A percentile compares a stretch with the other conserved stretches of the same genome.
Evolutionary conservation across 1,140 invertebrate species (phyloP).

Genomic region (Ladona fulva): DNA sequence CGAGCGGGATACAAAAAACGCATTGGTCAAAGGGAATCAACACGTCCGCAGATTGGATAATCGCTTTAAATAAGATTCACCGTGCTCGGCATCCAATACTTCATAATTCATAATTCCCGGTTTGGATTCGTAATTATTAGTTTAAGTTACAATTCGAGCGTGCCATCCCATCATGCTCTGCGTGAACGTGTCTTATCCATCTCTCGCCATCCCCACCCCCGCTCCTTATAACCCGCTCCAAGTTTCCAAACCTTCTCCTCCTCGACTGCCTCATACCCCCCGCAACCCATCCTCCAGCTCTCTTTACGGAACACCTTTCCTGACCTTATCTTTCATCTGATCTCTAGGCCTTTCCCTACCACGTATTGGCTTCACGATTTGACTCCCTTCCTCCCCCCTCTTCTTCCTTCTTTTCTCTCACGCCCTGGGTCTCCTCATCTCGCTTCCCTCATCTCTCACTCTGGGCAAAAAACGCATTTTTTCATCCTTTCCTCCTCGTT

Average conservation of each 20-base stretch:
- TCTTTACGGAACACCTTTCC: conserved; percentile 3
- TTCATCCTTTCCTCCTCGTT: not conserved
- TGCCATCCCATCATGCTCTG: not conserved
- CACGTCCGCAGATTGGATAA: not conserved
- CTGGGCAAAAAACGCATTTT: not conserved
- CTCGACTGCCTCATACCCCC: not conserved
- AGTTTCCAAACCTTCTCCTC: not conserved
- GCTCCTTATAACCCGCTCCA: too few species aligned
- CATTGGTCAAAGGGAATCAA: not conserved
- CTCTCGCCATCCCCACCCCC: not conserved
- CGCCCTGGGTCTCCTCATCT: too few species aligned
- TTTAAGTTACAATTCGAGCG: conserved; percentile 6
- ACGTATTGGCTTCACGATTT: not conserved
- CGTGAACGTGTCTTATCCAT: conserved; percentile 8
- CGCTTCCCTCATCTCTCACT: not conserved
- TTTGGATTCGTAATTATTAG: conserved; percentile 2
- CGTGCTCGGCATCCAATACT: not conserved
- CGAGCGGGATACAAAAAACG: not conserved
- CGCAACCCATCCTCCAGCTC: not conserved
- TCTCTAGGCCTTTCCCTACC: not conserved
- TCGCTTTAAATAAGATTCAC: not conserved
- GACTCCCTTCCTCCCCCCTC: not conserved
- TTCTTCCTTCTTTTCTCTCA: not conserved
- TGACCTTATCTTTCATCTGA: not conserved
- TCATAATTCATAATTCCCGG: conserved; percentile 10